Conservation (phyloP, 2,113 vertebrate genomes). For the Zosterops japonicus region DNA sequence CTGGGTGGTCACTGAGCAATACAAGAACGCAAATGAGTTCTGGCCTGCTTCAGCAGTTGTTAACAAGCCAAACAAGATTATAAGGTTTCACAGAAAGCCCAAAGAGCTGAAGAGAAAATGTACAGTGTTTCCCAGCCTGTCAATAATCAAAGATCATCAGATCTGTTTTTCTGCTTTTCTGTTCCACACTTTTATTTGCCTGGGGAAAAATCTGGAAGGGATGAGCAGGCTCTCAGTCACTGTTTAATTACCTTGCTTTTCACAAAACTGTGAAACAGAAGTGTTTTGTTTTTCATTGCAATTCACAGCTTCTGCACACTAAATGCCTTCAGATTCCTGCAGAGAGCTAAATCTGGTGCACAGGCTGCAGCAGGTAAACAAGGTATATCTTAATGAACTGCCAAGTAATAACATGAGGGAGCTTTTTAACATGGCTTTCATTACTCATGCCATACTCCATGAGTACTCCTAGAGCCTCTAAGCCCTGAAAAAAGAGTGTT, state of each 20-base stretch:
- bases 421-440: conserved; percentile 9
- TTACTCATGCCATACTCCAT: not conserved
- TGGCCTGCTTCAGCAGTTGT: not conserved
- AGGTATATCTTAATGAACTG: conserved; percentile 17
- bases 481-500: not conserved
- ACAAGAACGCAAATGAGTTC: conserved; percentile 29
- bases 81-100: not conserved
- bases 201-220: not conserved
- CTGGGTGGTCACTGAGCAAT: not conserved
- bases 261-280: conserved; percentile 33
- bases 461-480: not conserved
- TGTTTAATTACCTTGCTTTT: conserved; percentile 15
- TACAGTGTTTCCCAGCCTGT: not conserved
- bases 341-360: conserved; percentile 24
- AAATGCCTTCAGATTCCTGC: conserved; percentile 38
- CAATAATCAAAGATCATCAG: not conserved
- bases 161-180: not conserved
- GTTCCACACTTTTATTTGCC: not conserved
- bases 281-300: conserved; percentile 46
- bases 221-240: conserved; percentile 5
- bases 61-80: conserved; percentile 3
- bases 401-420: conserved; percentile 2
- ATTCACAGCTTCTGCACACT: conserved; percentile 44
- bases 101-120: not conserved
- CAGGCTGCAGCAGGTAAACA: conserved; percentile 41